A percentile compares a stretch with the other conserved stretches of the same genome.
Evolutionary conservation across 2,113 vertebrate genomes (phyloP).

Genomic region (Pholis gunnellus): DNA sequence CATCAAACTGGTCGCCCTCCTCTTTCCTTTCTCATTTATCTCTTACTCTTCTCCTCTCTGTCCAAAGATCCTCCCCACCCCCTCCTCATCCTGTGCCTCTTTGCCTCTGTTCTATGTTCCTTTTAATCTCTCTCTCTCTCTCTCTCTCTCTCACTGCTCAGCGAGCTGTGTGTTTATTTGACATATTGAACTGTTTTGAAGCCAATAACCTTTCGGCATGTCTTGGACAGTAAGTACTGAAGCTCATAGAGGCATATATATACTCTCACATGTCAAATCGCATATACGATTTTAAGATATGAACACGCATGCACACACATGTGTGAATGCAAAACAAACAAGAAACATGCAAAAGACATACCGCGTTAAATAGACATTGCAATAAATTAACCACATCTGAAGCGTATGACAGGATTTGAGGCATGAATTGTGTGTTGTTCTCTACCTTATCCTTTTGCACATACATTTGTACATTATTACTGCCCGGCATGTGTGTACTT

Average conservation of each 20-base stretch:
- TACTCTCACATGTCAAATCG: constrained; percentile 1
- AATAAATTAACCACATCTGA: neutral
- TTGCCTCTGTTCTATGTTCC: constrained; percentile 5
- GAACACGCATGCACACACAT: constrained; percentile 8
- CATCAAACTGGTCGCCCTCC: neutral
- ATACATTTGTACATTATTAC: neutral
- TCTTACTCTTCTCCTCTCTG: neutral
- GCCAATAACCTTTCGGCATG: constrained; percentile 70
- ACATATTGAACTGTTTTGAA: constrained; percentile 77
- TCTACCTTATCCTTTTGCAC: neutral
- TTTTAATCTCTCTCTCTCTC: constrained; percentile 50
- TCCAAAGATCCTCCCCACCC: neutral
- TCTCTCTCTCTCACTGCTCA: constrained; percentile 59
- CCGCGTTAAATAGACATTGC: neutral
- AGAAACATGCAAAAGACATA: neutral
- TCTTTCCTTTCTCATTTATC: neutral
- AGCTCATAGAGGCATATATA: constrained; percentile 18
- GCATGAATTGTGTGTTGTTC: neutral
- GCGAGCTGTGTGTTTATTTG: constrained; percentile 71
- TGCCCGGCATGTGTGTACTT: neutral
- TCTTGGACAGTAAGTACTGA: constrained; percentile 47
- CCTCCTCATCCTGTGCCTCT: neutral
- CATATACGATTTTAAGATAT: constrained; percentile 22
- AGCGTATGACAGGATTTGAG: neutral
- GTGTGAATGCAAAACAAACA: neutral